Base-by-base conservation (phyloP, 2,113 vertebrate genomes). In the Oenanthe oenanthe region DNA sequence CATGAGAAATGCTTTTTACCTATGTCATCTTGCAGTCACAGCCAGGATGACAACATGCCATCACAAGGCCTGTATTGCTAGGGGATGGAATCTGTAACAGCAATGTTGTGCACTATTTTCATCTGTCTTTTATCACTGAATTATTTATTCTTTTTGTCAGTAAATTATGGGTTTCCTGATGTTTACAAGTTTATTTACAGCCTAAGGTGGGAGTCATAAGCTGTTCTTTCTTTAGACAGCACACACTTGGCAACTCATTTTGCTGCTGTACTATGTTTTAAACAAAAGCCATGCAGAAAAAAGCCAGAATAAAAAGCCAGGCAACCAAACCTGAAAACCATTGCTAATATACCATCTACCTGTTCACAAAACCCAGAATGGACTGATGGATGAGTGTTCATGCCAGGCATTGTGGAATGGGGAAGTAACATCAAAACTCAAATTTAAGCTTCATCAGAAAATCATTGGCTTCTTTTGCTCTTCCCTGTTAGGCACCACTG, bases 181-280 rank as follows among this genome's bases (percentile, higher is more conserved):
- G 82, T 54, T 85, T 92, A 53, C 50, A 88, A 66, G 70, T 62
- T 66, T 82, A 92, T 95, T 94, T 91, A 54, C 48, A 84, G 76
- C 18, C 77, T n/a, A 66, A 38, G 25, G 58, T 34, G 31, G 51
- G 73, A 94, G 38, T 48, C 51, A 87, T 29, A 77, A 57, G 38
- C n/a, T 51, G 24, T 67, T 65, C 45, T 60, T 85, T 85, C 83
- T 73, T 77, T 45, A 87, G 12, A 42, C 72, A 92, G 40, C 21
- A 79, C 48, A 42, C 56, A 70, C 42, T 66, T 0, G 17, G 19
- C 34, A 73, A 72, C 12, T 72, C 8, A 40, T 76, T 73, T 79
- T 76, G 48, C 40, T 56, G 22, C 63, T 60, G 17, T 86, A 40
- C 17, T 63, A n/a, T 7, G 18, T 21, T 81, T 93, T 56, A 29